A percentile compares a stretch with the other conserved stretches of the same genome.
Evolutionary conservation across 2,797 vertebrate species (phyloP).

Genomic region (Sebastes hubbsi): DNA sequence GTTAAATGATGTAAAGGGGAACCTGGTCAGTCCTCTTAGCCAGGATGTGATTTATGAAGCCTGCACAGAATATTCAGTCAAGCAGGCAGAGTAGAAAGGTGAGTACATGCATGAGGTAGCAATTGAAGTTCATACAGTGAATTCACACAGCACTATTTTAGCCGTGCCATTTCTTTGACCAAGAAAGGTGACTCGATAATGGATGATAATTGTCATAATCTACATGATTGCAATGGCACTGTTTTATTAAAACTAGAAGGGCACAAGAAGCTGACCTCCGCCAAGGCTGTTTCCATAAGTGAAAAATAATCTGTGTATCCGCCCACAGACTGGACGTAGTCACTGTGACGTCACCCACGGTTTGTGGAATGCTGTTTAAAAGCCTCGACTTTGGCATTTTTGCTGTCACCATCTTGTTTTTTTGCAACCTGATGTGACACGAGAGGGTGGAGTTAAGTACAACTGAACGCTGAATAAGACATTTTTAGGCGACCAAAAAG

Average conservation of each 20-base stretch:
- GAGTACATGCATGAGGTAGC: background rate
- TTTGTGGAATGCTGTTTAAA: too few species aligned
- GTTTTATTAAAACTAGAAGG: background rate
- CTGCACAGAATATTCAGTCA: conserved; percentile 22
- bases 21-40: conserved; percentile 18
- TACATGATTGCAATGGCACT: background rate
- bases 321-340: background rate
- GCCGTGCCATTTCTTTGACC: background rate
- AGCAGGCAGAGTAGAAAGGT: background rate
- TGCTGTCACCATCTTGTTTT: too few species aligned
- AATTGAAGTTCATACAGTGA: background rate
- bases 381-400: too few species aligned
- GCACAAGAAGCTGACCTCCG: background rate
- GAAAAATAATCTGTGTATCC: background rate
- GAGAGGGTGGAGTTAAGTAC: too few species aligned
- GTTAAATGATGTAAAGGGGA: conserved; percentile 22
- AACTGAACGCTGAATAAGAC: too few species aligned
- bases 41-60: background rate
- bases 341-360: too few species aligned
- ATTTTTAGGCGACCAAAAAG: too few species aligned
- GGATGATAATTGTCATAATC: background rate
- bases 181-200: background rate
- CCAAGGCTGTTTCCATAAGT: background rate
- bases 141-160: background rate
- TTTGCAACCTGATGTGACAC: too few species aligned